Percentiles rank a stretch among this genome's conserved stretches.
phyloP scores from a whole-genome alignment of 2,888 invertebrate species.

The Endomychus coccineus region DNA sequence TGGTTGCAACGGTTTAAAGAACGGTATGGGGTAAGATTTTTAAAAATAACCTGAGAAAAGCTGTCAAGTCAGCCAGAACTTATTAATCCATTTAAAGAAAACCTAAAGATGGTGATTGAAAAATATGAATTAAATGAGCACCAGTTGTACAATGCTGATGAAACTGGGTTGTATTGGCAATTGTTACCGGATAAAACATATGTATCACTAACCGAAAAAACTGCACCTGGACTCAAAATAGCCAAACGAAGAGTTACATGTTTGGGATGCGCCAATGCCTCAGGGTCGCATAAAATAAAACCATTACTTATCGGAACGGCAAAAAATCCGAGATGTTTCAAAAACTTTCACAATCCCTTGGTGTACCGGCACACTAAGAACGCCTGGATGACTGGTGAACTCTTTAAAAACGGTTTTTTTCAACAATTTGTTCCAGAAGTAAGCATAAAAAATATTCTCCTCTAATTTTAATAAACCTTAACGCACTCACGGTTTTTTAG shows the following conservation, averaged over 20 bases:
- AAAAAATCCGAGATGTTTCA: slow-evolving; percentile 15
- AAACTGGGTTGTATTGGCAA: slow-evolving; percentile 21
- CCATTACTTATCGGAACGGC: slow-evolving; percentile 18
- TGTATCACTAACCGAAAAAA: slow-evolving; percentile 15
- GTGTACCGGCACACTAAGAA: slow-evolving; percentile 14
- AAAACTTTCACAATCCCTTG: slow-evolving; percentile 11
- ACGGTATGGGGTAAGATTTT: slow-evolving; percentile 11
- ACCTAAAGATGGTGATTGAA: too few relatives aligned
- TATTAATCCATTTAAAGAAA: too few relatives aligned
- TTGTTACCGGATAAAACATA: slow-evolving; percentile 20
- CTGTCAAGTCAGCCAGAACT: slow-evolving; percentile 14
- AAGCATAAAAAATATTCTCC: too few relatives aligned
- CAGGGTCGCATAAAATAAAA: slow-evolving; percentile 17
- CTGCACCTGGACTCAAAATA: slow-evolving; percentile 18
- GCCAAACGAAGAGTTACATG: slow-evolving; percentile 19
- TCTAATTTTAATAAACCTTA: too few relatives aligned
- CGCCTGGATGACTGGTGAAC: slow-evolving; percentile 16
- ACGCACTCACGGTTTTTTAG: too few relatives aligned
- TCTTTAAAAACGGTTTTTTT: slow-evolving; percentile 15
- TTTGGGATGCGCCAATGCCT: slow-evolving; percentile 17
- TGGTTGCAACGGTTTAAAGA: slow-evolving; percentile 14
- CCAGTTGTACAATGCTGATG: slow-evolving; percentile 21
- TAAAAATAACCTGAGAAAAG: slow-evolving; percentile 17
- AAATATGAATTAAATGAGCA: too few relatives aligned
- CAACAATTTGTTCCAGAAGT: slow-evolving; percentile 6